Percentiles rank a stretch among this genome's conserved stretches.
These are phyloP conservation scores for Pteropus alecto DNA, from an alignment of 2,113 vertebrate genomes.

Conservation along the genomic window DNA sequence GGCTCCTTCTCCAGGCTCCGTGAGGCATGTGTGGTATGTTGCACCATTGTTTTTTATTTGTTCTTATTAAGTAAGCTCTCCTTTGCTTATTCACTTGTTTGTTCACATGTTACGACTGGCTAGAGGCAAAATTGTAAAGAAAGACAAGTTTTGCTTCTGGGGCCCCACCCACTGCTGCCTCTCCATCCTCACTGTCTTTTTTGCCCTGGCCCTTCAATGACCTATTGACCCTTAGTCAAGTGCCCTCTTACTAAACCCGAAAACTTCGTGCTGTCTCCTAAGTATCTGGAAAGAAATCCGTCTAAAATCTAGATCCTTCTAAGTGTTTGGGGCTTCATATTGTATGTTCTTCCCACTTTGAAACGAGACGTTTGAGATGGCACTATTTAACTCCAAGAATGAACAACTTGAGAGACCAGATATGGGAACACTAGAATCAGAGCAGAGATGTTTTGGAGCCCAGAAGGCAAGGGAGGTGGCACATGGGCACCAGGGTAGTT, in stretches of 20 bases:
- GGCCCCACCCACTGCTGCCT: fast-evolving
- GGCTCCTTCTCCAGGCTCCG: not conserved
- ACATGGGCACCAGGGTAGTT: not conserved
- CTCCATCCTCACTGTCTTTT: not conserved
- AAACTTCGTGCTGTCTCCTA: not conserved
- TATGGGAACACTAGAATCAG: not conserved
- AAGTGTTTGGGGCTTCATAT: not conserved
- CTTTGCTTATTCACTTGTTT: not conserved
- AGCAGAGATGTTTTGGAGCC: not conserved
- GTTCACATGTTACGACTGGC: not conserved
- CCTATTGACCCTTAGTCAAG: not conserved
- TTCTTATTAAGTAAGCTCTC: not conserved
- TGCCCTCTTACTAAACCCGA: not conserved
- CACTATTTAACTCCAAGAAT: not conserved
- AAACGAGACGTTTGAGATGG: not conserved
- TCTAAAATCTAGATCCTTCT: not conserved
- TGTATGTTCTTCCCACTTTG: fast-evolving
- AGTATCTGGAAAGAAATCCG: not conserved
- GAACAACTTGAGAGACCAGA: not conserved
- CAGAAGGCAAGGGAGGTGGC: not conserved
- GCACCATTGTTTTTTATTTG: not conserved
- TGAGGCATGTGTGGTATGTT: not conserved
- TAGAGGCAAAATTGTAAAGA: not conserved
- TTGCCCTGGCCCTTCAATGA: not conserved
- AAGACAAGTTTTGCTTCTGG: not conserved